Conservation (phyloP, 2,888 invertebrate species). For the Panzeria rudis region DNA sequence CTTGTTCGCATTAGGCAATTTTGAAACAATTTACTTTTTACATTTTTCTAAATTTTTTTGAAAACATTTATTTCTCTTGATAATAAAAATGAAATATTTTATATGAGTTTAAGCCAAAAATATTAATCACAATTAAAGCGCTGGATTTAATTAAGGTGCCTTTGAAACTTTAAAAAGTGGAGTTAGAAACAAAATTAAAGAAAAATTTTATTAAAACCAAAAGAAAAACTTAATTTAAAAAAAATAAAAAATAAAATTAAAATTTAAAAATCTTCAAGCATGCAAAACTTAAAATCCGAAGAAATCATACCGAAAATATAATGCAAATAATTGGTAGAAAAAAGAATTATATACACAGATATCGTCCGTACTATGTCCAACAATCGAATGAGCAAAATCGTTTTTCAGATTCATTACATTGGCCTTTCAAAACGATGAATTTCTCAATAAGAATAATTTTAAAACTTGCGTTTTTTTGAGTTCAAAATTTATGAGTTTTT, state of each 20-base stretch:
- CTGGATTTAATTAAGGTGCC: constrained; percentile 7
- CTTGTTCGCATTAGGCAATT: too few relatives aligned
- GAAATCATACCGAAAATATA: background rate
- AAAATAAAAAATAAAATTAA: too few relatives aligned
- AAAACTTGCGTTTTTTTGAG: too few relatives aligned
- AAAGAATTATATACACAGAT: background rate
- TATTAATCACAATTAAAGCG: constrained; percentile 40
- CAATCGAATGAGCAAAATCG: too few relatives aligned
- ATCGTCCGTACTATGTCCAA: too few relatives aligned
- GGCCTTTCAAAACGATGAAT: too few relatives aligned
- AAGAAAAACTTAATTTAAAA: background rate
- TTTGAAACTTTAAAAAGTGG: constrained; percentile 30
- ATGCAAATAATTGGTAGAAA: constrained; percentile 22
- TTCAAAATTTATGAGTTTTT: too few relatives aligned
- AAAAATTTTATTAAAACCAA: background rate
- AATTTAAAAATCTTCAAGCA: too few relatives aligned
- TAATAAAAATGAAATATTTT: background rate
- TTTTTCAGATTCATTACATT: too few relatives aligned
- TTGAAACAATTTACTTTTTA: too few relatives aligned
- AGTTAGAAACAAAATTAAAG: background rate
- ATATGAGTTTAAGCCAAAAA: constrained; percentile 9
- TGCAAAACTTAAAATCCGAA: background rate
- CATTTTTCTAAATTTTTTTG: background rate
- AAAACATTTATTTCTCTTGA: constrained; percentile 16
- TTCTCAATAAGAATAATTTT: too few relatives aligned